These are phyloP conservation scores for Oceanodroma leucorhoa DNA, from an alignment of 2,797 vertebrate genomes.

Conservation along the genomic window DNA sequence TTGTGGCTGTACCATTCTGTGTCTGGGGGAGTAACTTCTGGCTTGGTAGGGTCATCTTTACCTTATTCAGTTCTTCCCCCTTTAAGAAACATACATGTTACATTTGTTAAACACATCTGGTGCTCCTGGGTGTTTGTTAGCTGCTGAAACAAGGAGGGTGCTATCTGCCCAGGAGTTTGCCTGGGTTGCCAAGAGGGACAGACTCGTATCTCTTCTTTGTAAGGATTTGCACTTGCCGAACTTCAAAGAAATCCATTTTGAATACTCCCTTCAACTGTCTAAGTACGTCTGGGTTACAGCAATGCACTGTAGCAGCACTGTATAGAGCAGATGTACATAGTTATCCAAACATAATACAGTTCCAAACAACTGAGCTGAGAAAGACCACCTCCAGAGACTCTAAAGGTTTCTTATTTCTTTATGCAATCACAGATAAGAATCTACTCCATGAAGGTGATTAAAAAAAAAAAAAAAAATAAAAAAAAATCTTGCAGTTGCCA, in stretches of 20 bases:
- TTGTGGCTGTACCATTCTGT: not conserved
- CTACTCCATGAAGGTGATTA: not conserved
- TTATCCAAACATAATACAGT: not conserved
- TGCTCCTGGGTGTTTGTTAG: not conserved
- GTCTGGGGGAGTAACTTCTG: not conserved
- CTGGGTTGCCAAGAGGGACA: not conserved
- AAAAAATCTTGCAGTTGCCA: not conserved
- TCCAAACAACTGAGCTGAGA: not conserved
- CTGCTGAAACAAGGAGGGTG: not conserved
- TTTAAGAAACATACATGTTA: fast-evolving
- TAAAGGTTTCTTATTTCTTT: not conserved
- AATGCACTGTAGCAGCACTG: not conserved
- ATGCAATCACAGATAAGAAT: not conserved
- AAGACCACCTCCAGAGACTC: not conserved
- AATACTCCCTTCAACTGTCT: not conserved
- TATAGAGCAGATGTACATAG: not conserved
- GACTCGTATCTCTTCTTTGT: not conserved
- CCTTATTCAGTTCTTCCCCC: not conserved
- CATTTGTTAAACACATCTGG: not conserved
- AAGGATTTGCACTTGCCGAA: not conserved
- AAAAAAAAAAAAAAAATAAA: not conserved
- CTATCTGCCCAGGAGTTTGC: not conserved
- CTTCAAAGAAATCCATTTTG: not conserved
- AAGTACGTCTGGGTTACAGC: not conserved
- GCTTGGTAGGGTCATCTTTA: not conserved